Base-by-base conservation (phyloP, 2,888 invertebrate species). In the Drosophila ezoana region DNA sequence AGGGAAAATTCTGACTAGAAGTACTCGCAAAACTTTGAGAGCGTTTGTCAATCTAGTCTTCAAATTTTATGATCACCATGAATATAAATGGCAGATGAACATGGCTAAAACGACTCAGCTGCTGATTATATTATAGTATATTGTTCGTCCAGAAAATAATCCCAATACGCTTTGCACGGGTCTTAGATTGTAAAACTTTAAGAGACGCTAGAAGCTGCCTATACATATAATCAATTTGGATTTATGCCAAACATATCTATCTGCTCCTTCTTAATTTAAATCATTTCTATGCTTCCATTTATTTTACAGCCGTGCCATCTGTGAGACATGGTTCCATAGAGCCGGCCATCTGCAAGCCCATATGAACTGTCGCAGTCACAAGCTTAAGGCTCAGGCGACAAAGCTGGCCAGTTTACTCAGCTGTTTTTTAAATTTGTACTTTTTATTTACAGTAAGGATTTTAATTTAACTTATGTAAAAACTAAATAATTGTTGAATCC, bases 401-500 rank as follows among this genome's bases (percentile, higher is more conserved):
- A 13, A 51, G 13, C 14, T 51, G 10, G n/a, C 3, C 6, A 44
- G 16, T 9, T 20, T 37, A 45, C 48, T 14, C 13, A 10, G 14
- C 33, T 28, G 10, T 9, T 35, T 43, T 23, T 48, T 66, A 62
- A 56, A 44, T 76, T 76, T 68, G 53, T 77, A 77, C 57, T 49
- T 56, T 65, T 58, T 81, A 77, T 76, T 77, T 80, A 72, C 60
- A 77, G 38, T 20, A n/a, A 23, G 11, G 14, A 43, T 57, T 51
- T 18, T 43, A 37, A 45, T 54, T 23, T 65, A 56, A 63, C 48
- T 18, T 37, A 51, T 18, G 18, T 41, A 53, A 65, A 10, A 57
- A 62, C 52, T 72, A 72, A 65, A 45, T 40, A 72, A 58, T 57
- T 66, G 13, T 16, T 32, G 58, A 18, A 49, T 35, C 44, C 14